Percentiles rank a stretch among this genome's conserved stretches.
Evolutionary conservation across 2,797 vertebrate genomes (phyloP).

Genomic region (Chrosomus eos): DNA sequence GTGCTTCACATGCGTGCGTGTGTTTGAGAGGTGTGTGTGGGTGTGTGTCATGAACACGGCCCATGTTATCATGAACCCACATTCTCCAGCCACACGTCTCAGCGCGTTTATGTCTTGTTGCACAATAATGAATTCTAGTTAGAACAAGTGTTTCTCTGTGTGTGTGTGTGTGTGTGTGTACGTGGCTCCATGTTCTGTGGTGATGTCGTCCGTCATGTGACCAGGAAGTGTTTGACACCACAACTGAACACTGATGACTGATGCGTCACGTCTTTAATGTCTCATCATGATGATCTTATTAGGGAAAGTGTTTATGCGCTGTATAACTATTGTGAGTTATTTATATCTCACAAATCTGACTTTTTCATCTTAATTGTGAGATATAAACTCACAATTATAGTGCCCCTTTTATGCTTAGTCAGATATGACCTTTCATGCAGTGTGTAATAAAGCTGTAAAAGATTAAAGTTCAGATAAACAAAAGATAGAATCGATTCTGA

Average conservation of each 20-base stretch:
- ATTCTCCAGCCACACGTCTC: not conserved
- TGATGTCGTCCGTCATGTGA: slow-evolving; percentile 57
- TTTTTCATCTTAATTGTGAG: too few species aligned
- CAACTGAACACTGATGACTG: not conserved
- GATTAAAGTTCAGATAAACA: too few species aligned
- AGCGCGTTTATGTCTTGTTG: not conserved
- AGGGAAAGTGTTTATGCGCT: not conserved
- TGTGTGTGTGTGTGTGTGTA: slow-evolving; percentile 54
- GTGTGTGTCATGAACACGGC: not conserved
- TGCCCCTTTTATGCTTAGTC: too few species aligned
- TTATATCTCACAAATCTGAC: too few species aligned
- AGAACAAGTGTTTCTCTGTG: not conserved
- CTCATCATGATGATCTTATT: not conserved
- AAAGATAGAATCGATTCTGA: too few species aligned
- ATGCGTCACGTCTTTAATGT: not conserved
- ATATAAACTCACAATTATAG: too few species aligned
- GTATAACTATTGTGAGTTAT: not conserved
- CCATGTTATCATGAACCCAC: not conserved
- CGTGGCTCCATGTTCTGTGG: slow-evolving; percentile 63
- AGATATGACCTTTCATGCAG: too few species aligned
- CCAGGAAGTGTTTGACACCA: slow-evolving; percentile 10
- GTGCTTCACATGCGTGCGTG: not conserved
- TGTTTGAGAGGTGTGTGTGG: not conserved
- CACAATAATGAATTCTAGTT: too few species aligned
- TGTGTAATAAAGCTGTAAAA: too few species aligned